Conservation (phyloP, 2,797 vertebrate genomes). For the Thripadectes ignobilis region DNA sequence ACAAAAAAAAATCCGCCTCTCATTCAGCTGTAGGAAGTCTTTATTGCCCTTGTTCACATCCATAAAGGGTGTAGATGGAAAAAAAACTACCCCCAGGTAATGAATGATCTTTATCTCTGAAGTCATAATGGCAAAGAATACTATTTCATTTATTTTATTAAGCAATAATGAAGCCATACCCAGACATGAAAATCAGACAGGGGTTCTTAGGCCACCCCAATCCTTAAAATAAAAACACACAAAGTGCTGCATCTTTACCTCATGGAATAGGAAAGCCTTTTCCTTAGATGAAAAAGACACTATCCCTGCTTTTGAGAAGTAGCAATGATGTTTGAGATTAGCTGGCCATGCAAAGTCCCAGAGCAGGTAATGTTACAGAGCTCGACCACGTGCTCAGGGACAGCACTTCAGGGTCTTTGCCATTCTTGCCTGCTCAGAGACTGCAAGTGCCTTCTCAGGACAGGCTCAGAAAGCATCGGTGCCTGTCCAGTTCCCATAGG, state of each 20-base stretch:
- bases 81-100: not conserved
- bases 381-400: fast-evolving
- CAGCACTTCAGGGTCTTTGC: not conserved
- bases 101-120: not conserved
- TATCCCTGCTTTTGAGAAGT: not conserved
- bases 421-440: not conserved
- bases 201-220: not conserved
- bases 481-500: not conserved
- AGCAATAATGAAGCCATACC: not conserved
- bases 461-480: fast-evolving
- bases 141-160: not conserved
- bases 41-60: not conserved
- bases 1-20: not conserved
- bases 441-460: not conserved
- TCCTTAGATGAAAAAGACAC: not conserved
- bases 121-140: not conserved
- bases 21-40: not conserved
- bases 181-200: not conserved
- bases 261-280: not conserved
- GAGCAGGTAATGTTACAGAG: fast-evolving
- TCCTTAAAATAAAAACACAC: not conserved
- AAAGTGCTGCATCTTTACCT: not conserved
- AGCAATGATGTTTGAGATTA: not conserved
- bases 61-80: not conserved
- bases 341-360: not conserved